Conservation (phyloP, 2,797 vertebrate genomes). For the Stomatorhinus walkeri region DNA sequence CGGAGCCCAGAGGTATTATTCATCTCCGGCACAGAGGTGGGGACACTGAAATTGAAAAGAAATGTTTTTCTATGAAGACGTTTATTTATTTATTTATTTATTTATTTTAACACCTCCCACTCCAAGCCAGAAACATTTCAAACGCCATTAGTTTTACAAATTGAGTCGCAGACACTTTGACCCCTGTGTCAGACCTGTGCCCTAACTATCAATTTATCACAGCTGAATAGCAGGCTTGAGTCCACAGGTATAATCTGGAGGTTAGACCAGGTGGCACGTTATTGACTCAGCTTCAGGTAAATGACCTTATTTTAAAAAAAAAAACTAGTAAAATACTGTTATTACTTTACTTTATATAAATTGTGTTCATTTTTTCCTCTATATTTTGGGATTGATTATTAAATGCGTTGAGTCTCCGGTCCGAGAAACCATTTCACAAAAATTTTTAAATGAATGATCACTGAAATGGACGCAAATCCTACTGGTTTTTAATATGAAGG, state of each 20-base stretch:
- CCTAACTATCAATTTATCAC: conserved; percentile 7
- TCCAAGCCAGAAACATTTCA: conserved; percentile 18
- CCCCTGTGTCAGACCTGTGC: conserved; percentile 7
- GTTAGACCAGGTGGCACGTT: not conserved
- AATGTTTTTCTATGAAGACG: conserved; percentile 18
- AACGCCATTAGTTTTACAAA: conserved; percentile 19
- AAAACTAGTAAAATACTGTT: not conserved
- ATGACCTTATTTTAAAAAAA: not conserved
- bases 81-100: conserved; percentile 10
- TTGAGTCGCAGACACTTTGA: conserved; percentile 16
- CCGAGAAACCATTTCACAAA: not conserved
- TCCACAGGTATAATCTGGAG: not conserved
- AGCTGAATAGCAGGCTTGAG: not conserved
- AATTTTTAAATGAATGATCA: not conserved
- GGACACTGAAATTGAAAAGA: conserved; percentile 24
- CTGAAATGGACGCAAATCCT: not conserved
- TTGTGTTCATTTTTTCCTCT: not conserved
- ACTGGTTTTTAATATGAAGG: not conserved
- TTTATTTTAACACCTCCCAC: not conserved
- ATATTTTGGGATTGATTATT: conserved; percentile 4
- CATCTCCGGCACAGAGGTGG: conserved; percentile 14
- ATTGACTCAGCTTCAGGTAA: not conserved
- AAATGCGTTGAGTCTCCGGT: not conserved
- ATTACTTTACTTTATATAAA: not conserved
- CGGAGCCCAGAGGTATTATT: conserved; percentile 22